phyloP scores from a whole-genome alignment of 2,888 invertebrate genomes.

The Eristalis arbustorum region DNA sequence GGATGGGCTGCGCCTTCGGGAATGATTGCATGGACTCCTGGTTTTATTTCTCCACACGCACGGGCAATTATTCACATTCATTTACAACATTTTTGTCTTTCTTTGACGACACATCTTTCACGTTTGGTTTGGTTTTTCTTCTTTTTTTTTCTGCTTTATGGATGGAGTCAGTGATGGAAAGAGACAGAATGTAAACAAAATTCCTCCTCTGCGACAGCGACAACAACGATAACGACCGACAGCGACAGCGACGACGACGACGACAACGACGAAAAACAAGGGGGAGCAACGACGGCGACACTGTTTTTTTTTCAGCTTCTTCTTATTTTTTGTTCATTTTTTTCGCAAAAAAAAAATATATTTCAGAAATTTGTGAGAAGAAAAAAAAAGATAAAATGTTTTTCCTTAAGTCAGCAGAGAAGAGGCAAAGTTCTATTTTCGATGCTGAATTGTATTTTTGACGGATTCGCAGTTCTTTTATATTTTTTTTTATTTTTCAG shows the following conservation, averaged over 20 bases:
- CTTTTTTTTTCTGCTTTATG: not conserved
- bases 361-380: slow-evolving; percentile 5
- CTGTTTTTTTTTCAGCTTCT: slow-evolving; percentile 3
- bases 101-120: not conserved
- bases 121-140: too few relatives aligned
- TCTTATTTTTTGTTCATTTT: not conserved
- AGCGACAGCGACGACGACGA: slow-evolving; percentile 18
- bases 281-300: slow-evolving; percentile 14
- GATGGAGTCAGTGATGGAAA: slow-evolving; percentile 24
- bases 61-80: not conserved
- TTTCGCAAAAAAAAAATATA: not conserved
- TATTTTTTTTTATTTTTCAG: not conserved
- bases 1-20: slow-evolving; percentile 39
- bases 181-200: slow-evolving; percentile 52
- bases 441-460: slow-evolving; percentile 4
- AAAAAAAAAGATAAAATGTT: slow-evolving; percentile 5
- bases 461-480: not conserved
- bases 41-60: slow-evolving; percentile 5
- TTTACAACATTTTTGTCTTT: not conserved
- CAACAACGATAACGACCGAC: slow-evolving; percentile 20
- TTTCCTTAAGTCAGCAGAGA: not conserved
- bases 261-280: not conserved
- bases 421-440: slow-evolving; percentile 8
- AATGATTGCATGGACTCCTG: slow-evolving; percentile 33
- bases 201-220: not conserved